Percentiles rank a stretch among this genome's conserved stretches.
Evolutionary conservation across 2,113 vertebrate genomes (phyloP).

Genomic region (Strigops habroptila): DNA sequence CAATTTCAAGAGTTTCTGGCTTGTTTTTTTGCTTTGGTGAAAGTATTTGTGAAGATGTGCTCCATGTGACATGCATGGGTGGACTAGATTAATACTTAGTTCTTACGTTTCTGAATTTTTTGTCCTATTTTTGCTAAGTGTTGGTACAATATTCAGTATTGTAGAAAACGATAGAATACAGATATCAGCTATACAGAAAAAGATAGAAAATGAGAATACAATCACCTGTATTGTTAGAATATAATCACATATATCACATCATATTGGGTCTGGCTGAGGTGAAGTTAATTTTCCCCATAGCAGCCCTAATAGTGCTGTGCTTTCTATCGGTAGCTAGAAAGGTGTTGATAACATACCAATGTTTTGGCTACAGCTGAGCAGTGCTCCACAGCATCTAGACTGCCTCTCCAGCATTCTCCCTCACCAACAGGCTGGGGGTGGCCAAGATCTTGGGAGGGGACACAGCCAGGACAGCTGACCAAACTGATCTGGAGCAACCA

Average conservation of each 20-base stretch:
- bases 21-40: not conserved
- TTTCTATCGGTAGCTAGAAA: not conserved
- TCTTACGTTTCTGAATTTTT: not conserved
- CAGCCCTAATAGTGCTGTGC: not conserved
- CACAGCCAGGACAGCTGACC: not conserved
- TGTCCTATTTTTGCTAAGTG: not conserved
- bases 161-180: not conserved
- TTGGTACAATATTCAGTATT: not conserved
- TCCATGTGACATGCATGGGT: not conserved
- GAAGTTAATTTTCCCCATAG: not conserved
- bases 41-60: not conserved
- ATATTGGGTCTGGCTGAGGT: not conserved
- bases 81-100: not conserved
- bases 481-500: not conserved
- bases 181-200: not conserved
- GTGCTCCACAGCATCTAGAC: not conserved
- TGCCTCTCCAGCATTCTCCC: not conserved
- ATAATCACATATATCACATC: not conserved
- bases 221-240: not conserved
- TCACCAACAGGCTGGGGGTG: rapidly evolving
- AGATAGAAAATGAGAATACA: not conserved
- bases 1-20: not conserved
- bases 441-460: not conserved
- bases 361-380: not conserved
- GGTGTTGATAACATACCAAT: not conserved